These are phyloP conservation scores for Nibea coibor DNA, from an alignment of 2,113 vertebrate genomes.

Conservation along the genomic window DNA sequence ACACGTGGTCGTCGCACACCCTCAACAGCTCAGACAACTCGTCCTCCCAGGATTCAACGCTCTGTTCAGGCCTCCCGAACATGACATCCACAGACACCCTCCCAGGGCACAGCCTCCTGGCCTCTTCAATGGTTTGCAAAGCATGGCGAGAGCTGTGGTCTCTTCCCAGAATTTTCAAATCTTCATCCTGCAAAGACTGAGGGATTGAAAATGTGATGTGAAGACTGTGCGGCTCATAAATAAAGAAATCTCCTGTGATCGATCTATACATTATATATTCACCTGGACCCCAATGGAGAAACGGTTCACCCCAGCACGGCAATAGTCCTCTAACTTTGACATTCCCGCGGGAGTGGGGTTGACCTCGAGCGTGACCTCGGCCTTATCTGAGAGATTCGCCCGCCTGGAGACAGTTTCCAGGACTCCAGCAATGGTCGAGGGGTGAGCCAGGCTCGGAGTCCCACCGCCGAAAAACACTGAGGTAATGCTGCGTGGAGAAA, in stretches of 20 bases:
- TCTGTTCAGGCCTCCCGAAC: slow-evolving; percentile 91
- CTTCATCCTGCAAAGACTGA: slow-evolving; percentile 87
- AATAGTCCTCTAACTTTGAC: slow-evolving; percentile 82
- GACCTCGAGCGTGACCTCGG: slow-evolving; percentile 91
- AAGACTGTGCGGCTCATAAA: background rate
- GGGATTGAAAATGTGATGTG: background rate
- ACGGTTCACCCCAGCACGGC: slow-evolving; percentile 88
- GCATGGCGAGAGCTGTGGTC: slow-evolving; percentile 88
- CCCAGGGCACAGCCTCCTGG: slow-evolving; percentile 85
- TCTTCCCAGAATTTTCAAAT: slow-evolving; percentile 88
- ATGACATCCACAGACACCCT: slow-evolving; percentile 91
- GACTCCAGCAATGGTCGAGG: slow-evolving; percentile 83
- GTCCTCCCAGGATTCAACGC: slow-evolving; percentile 80
- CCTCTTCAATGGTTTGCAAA: slow-evolving; percentile 82
- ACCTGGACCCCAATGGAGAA: slow-evolving; percentile 95
- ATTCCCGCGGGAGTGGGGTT: slow-evolving; percentile 87
- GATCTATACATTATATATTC: slow-evolving; percentile 25
- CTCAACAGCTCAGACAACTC: slow-evolving; percentile 82
- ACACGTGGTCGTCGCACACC: slow-evolving; percentile 90
- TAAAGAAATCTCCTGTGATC: background rate
- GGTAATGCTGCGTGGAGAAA: slow-evolving; percentile 82
- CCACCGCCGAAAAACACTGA: slow-evolving; percentile 95
- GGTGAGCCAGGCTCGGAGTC: slow-evolving; percentile 91
- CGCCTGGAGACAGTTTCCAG: slow-evolving; percentile 83
- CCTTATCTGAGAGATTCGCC: slow-evolving; percentile 68